Evolutionary conservation across 2,888 invertebrate species (phyloP), one percentile per base, ranked within the genome.

Genomic region (Loripinus fragilis): DNA sequence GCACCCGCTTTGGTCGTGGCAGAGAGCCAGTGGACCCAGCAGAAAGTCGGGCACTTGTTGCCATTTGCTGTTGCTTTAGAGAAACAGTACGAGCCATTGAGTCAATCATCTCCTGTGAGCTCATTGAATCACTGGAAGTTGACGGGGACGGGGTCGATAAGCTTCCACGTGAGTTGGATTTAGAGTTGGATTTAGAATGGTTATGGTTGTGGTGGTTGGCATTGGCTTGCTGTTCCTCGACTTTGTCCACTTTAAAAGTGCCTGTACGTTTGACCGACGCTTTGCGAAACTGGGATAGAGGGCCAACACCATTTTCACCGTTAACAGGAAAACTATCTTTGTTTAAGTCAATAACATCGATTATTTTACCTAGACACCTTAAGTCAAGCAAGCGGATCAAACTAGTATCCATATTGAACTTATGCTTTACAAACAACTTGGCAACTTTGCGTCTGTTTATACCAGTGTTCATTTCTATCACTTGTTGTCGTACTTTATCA

Each of bases 261-360:
- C 87, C 87, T 2, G 85, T 85, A 10, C 87, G 76, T 64, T 83
- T 85, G 41, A 87, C 80, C 12, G 87, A 85, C 23, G 78, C 78
- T 41, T 74, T 80, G 23, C 85, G 73, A 23, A 80, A 72, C 0
- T 84, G 76, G 12, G 81, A 69, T 0, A 74, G 78, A 0, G 81
- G 80, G 15, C 81, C 81, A 12, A 78, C 41, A 2, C 84, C 85
- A 35, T 83, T 79, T 33, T 84, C 83, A 3, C 85, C 86, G 33
- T 87, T 86, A 65, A 82, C 72, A 25, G 78, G 74, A 65, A 85
- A 87, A 35, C 80, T 82, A 25, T 86, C 87, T 70, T 81, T 86
- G 55, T 87, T 85, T 79, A 87, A 72, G 67, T 86, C 87, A 15
- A 87, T 78, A 20, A 87, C 79, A 55, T 87, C 87, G 20, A 87